Percentiles rank a stretch among this genome's conserved stretches.
These are phyloP conservation scores for Nasonia oneida DNA, from an alignment of 2,888 invertebrate species.

Conservation along the genomic window DNA sequence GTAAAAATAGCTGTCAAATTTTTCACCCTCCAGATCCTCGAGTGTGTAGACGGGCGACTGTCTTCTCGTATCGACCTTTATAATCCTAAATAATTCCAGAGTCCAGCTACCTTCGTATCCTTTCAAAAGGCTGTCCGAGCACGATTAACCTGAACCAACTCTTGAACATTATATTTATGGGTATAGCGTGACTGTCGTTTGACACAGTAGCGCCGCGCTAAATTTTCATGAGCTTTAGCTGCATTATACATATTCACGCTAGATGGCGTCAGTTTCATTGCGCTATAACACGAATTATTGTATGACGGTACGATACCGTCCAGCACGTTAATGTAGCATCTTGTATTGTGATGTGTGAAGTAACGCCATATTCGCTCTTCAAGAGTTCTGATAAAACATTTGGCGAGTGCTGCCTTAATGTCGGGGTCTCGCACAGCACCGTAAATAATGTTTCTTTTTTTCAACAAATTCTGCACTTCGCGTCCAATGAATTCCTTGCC, in stretches of 20 bases:
- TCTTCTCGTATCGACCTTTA: too few species aligned
- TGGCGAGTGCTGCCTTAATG: neutral
- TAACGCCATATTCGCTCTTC: neutral
- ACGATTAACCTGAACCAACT: too few species aligned
- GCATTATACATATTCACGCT: neutral
- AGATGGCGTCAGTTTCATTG: neutral
- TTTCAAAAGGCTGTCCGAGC: too few species aligned
- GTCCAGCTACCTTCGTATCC: too few species aligned
- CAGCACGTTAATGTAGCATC: neutral
- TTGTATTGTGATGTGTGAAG: neutral
- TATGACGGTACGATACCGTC: neutral
- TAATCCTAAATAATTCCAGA: too few species aligned
- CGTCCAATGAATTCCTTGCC: neutral
- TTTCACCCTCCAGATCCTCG: too few species aligned
- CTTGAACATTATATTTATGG: too few species aligned
- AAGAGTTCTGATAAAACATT: neutral
- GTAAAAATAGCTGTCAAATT: too few species aligned
- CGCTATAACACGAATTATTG: conserved; percentile 1
- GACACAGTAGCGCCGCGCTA: too few species aligned
- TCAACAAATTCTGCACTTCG: neutral
- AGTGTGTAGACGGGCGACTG: neutral
- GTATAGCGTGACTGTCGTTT: too few species aligned
- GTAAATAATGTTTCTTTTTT: too few species aligned
- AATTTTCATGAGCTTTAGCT: too few species aligned
- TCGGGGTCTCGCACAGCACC: neutral